phyloP scores from a whole-genome alignment of 2,797 vertebrate genomes.

The Hemitrygon akajei region DNA sequence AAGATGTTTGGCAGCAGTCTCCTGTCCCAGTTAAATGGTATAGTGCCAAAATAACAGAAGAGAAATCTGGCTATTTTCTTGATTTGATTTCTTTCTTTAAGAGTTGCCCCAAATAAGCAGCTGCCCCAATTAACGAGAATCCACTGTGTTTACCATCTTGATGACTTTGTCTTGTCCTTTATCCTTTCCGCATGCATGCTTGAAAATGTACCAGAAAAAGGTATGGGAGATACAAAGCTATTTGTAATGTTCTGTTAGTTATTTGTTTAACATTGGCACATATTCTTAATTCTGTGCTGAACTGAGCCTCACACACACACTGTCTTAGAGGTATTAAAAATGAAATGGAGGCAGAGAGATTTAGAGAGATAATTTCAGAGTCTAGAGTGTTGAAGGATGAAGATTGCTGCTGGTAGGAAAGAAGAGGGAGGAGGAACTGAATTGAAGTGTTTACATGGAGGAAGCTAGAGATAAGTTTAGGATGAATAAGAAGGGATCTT shows the following conservation, averaged over 20 bases:
- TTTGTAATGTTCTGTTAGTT: not conserved
- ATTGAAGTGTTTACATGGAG: not conserved
- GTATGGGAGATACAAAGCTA: not conserved
- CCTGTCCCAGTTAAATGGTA: no score
- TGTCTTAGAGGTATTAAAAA: not conserved
- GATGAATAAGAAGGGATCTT: not conserved
- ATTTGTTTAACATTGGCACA: not conserved
- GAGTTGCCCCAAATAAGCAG: no score
- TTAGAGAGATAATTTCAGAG: not conserved
- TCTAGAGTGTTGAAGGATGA: not conserved
- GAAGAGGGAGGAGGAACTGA: not conserved
- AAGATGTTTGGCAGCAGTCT: no score
- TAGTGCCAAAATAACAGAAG: no score
- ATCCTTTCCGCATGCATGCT: not conserved
- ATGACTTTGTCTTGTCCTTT: not conserved
- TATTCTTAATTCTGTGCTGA: not conserved
- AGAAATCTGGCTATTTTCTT: no score
- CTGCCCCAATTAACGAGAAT: no score
- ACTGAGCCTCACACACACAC: not conserved
- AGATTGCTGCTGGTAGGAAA: not conserved
- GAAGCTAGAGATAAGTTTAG: not conserved
- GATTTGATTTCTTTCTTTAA: no score
- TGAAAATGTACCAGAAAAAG: not conserved
- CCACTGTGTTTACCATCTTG: not conserved
- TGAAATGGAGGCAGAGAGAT: not conserved